Evolutionary conservation across 1,140 invertebrate genomes (phyloP), one percentile per base, ranked within the genome.

Genomic region (Heliconius himera): DNA sequence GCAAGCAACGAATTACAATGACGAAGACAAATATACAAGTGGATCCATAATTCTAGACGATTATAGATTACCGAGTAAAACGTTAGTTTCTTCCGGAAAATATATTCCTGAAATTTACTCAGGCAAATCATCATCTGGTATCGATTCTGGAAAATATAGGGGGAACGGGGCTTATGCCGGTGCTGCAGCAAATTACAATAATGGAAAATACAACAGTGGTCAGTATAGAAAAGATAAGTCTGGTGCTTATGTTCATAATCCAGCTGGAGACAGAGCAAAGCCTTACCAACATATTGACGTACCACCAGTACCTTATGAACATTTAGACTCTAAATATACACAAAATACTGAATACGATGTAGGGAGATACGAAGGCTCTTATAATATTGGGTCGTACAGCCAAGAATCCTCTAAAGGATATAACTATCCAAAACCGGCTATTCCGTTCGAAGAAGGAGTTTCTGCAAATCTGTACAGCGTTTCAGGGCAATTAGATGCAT

Each of bases 41-140:
- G 93, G 93, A 4, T 93, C 91, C 36, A 74, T 94, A 18, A 92
- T 93, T 75, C 84, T 94, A 71, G 91, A 93, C 76, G 90, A 93
- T 29, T 94, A 90, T 74, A 89, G 93, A 83, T 80, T 90, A 41
- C 90, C 91, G 16, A 83, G 76, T 49, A 86, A 87, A 56, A 83
- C 73, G 76, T 70, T 56, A 9, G 79, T 72, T 46, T 26, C 78
- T 29, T 36, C 78, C 26, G 46, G 49, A 41, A 79, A 20, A 26
- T 81, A 83, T 73, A 78, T 56, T 54, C 78, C 76, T 22, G 74
- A 78, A 66, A 51, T 60, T 72, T 60, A 66, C 20, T 74, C 70
- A 18, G 74, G 41, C 29, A 77, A 76, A 56, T 36, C 75, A 56
- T 71, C 73, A n/a, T 73, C 70, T 51, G 71, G 79, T 77, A 84